Percentiles rank a stretch among this genome's conserved stretches.
phyloP scores from a whole-genome alignment of 37 sponge, comb jelly and placozoan species.

The Theonella swinhoei region DNA sequence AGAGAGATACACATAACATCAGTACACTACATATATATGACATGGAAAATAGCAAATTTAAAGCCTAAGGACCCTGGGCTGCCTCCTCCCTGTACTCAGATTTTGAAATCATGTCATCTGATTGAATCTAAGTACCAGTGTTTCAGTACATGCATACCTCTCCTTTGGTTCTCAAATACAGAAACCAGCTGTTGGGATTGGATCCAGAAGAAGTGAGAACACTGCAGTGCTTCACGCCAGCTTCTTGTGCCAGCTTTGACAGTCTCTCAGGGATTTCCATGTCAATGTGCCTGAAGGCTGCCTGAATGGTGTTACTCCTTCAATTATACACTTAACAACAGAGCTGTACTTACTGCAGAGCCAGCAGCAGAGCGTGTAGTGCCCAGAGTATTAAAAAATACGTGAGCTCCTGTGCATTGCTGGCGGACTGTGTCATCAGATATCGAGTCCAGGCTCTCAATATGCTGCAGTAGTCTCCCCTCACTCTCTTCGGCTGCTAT shows the following conservation, averaged over 20 bases:
- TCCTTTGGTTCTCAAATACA: conserved; percentile 78
- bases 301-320: conserved; percentile 21
- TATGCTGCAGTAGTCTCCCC: conserved; percentile 73
- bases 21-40: not conserved
- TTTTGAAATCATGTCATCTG: not conserved
- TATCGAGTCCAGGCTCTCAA: conserved; percentile 70
- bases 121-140: not conserved
- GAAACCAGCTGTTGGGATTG: conserved; percentile 77
- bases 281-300: conserved; percentile 77
- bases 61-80: not conserved
- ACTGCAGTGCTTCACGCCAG: conserved; percentile 75
- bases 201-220: conserved; percentile 65
- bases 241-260: conserved; percentile 62
- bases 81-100: not conserved
- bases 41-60: not conserved
- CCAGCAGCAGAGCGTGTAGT: conserved; percentile 76
- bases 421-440: conserved; percentile 66
- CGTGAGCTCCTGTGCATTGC: conserved; percentile 69
- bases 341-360: conserved; percentile 63
- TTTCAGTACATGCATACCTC: conserved; percentile 1
- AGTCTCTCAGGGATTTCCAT: conserved; percentile 64
- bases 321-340: not conserved
- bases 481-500: conserved; percentile 32
- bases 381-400: conserved; percentile 80
- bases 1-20: not conserved